These are phyloP conservation scores for Acropora tenuis DNA, from an alignment of 64 coral and sea anemone genomes.

Conservation along the genomic window DNA sequence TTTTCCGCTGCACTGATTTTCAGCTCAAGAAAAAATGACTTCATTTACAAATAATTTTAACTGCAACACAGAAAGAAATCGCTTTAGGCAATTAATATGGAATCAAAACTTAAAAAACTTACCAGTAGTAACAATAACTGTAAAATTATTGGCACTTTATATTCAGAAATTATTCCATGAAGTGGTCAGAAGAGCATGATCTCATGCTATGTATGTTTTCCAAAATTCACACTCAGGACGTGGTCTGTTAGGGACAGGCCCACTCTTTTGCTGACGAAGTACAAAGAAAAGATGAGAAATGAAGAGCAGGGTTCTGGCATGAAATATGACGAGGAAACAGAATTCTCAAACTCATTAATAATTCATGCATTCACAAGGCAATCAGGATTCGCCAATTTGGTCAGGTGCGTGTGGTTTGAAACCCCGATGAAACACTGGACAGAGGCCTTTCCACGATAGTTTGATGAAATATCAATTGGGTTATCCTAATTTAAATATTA, in stretches of 20 bases:
- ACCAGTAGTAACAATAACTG: constrained; percentile 7
- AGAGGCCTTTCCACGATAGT: no score
- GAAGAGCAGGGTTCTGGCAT: constrained; percentile 64
- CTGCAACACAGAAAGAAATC: constrained; percentile 2
- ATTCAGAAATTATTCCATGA: constrained; percentile 43
- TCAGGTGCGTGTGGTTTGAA: no score
- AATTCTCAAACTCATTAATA: not conserved
- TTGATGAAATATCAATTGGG: no score
- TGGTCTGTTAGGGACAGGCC: constrained; percentile 52
- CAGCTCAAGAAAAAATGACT: not conserved
- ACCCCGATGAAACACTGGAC: no score
- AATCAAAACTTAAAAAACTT: constrained; percentile 1
- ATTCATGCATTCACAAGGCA: no score
- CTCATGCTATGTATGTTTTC: constrained; percentile 33
- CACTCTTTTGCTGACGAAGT: constrained; percentile 25
- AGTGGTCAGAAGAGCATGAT: constrained; percentile 55
- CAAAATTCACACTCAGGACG: constrained; percentile 19
- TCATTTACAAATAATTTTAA: not conserved
- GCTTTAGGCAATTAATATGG: constrained; percentile 8
- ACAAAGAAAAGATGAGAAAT: constrained; percentile 57
- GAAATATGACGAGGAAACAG: constrained; percentile 46
- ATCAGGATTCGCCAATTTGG: no score
- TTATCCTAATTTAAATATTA: no score
- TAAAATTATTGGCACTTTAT: constrained; percentile 28
- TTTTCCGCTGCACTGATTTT: not conserved